Conservation (phyloP, 2,113 vertebrate species). For the Trachemys scripta region DNA sequence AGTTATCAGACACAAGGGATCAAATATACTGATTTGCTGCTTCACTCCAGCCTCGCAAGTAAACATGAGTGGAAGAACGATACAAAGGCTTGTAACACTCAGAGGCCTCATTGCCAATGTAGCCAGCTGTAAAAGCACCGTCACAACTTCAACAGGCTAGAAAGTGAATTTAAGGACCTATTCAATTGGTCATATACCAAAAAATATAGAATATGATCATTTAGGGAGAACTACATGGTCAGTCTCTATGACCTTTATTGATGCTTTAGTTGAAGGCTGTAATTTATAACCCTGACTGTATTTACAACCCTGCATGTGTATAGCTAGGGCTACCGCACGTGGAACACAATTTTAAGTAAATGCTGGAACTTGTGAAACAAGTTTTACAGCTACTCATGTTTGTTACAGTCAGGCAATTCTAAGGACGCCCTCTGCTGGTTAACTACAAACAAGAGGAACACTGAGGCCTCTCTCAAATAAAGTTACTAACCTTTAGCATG, state of each 20-base stretch:
- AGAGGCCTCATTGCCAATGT: not conserved
- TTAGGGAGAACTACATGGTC: too few species aligned
- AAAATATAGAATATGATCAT: too few species aligned
- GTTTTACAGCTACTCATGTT: not conserved
- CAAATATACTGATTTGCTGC: not conserved
- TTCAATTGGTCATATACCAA: too few species aligned
- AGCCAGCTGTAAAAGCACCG: too few species aligned
- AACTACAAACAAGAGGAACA: not conserved
- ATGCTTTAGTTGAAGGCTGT: too few species aligned
- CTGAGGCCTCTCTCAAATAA: not conserved
- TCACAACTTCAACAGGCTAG: too few species aligned
- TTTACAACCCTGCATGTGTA: too few species aligned
- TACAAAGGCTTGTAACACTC: not conserved
- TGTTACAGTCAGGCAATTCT: not conserved
- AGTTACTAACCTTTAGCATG: not conserved
- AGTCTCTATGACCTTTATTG: too few species aligned
- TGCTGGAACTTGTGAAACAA: not conserved
- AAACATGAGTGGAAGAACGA: not conserved
- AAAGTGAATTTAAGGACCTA: too few species aligned
- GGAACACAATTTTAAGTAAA: too few species aligned
- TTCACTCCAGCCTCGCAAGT: not conserved
- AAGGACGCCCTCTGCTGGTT: not conserved
- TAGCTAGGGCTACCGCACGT: too few species aligned
- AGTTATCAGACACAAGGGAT: not conserved
- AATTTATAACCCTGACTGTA: too few species aligned